Percentiles rank a stretch among this genome's conserved stretches.
phyloP scores from a whole-genome alignment of 2,797 vertebrate genomes.

The Etheostoma perlongum region DNA sequence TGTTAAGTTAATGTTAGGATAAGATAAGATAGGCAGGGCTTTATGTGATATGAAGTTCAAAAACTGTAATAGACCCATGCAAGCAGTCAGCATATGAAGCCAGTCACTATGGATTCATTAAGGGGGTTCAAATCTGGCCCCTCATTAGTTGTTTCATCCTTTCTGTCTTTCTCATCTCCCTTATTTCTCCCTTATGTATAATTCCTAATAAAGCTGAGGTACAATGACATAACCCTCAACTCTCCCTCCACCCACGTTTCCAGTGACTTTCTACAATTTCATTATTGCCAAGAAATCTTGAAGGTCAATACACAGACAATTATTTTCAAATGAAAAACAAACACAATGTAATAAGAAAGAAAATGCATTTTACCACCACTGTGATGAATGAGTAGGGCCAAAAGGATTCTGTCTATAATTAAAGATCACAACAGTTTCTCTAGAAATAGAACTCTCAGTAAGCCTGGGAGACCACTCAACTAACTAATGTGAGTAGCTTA shows the following conservation, averaged over 20 bases:
- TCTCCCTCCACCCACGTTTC: not conserved
- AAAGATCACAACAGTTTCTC: conserved; percentile 38
- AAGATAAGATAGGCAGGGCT: not conserved
- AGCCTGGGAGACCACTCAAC: conserved; percentile 51
- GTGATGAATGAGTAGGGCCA: not conserved
- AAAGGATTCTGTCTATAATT: conserved; percentile 28
- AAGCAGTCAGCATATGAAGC: conserved; percentile 15
- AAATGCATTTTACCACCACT: not conserved
- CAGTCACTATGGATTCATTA: conserved; percentile 27
- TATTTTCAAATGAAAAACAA: not conserved
- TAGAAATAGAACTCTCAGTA: conserved; percentile 43
- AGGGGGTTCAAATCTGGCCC: not conserved
- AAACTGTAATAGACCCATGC: not conserved
- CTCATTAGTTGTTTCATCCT: conserved; percentile 16
- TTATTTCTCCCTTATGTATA: conserved; percentile 18
- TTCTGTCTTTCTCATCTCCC: conserved; percentile 17
- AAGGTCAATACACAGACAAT: not conserved
- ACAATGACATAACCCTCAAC: conserved; percentile 12
- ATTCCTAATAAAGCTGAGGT: conserved; percentile 8
- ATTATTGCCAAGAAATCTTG: not conserved
- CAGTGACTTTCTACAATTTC: not conserved
- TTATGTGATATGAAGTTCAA: conserved; percentile 15
- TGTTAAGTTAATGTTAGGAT: not conserved
- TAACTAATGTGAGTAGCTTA: conserved; percentile 57
- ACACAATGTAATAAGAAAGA: not conserved